phyloP scores from a whole-genome alignment of 2,113 vertebrate genomes.

The Apteryx owenii region DNA sequence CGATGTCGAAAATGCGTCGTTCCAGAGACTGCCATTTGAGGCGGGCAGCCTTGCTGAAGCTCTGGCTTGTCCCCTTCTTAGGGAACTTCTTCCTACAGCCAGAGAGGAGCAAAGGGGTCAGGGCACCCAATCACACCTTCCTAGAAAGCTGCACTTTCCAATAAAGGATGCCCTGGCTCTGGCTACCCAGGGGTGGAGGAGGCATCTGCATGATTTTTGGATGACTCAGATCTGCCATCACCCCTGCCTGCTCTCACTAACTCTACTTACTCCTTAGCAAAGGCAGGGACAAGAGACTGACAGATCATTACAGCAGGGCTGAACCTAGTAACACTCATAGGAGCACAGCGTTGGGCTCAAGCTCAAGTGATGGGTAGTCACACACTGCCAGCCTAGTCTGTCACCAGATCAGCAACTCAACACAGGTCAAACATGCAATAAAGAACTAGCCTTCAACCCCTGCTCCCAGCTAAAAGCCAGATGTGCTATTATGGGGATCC shows the following conservation, averaged over 20 bases:
- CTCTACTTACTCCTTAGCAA: not conserved
- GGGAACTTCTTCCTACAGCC: conserved; percentile 88
- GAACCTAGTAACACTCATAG: not conserved
- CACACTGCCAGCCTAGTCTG: not conserved
- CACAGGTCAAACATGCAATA: not conserved
- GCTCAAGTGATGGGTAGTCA: not conserved
- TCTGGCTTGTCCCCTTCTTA: conserved; percentile 83
- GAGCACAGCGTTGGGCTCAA: not conserved
- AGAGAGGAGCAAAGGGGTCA: not conserved
- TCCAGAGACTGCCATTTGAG: conserved; percentile 96
- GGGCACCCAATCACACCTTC: not conserved
- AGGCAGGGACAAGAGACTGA: not conserved
- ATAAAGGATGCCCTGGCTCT: not conserved
- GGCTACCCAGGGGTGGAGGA: not conserved
- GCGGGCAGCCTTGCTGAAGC: conserved; percentile 88
- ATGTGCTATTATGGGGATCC: not conserved
- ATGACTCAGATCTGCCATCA: not conserved
- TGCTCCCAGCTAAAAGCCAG: not conserved
- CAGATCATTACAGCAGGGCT: not conserved
- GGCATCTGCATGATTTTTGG: not conserved
- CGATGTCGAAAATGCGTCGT: conserved; percentile 89
- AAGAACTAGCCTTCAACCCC: not conserved
- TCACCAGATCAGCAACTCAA: not conserved
- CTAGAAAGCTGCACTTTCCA: not conserved
- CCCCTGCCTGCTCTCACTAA: not conserved